Evolutionary conservation across 2,113 vertebrate genomes (phyloP).

Genomic region (Romanogobio albipinnatus): DNA sequence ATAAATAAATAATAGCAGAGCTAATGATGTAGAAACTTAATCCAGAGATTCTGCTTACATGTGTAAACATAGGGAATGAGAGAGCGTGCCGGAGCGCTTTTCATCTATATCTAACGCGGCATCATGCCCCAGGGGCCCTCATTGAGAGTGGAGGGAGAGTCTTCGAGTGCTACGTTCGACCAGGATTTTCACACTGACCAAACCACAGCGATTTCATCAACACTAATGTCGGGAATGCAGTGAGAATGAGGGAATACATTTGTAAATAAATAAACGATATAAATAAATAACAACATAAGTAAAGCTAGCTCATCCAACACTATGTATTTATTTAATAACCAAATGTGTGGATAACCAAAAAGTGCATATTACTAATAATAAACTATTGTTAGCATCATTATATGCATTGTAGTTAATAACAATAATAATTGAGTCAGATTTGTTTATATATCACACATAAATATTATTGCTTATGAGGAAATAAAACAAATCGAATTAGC

Average conservation of each 20-base stretch:
- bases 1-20: constrained; percentile 33
- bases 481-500: neutral
- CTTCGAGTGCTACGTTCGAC: neutral
- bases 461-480: neutral
- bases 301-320: neutral
- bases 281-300: neutral
- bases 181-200: constrained; percentile 22
- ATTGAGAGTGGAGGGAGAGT: constrained; percentile 34
- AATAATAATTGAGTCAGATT: no score
- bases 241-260: neutral
- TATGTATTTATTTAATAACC: neutral
- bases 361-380: neutral
- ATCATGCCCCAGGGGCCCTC: constrained; percentile 20
- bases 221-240: neutral
- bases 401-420: neutral
- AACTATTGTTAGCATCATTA: neutral
- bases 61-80: constrained; percentile 18
- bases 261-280: neutral
- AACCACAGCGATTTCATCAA: neutral
- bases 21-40: constrained; percentile 36
- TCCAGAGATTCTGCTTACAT: constrained; percentile 32
- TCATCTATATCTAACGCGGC: constrained; percentile 38
- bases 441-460: no score
- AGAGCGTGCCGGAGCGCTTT: constrained; percentile 10
- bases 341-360: neutral